Evolutionary conservation across 2,888 invertebrate genomes (phyloP), one percentile per base, ranked within the genome.

Genomic region (Trichogramma dendrolimi): DNA sequence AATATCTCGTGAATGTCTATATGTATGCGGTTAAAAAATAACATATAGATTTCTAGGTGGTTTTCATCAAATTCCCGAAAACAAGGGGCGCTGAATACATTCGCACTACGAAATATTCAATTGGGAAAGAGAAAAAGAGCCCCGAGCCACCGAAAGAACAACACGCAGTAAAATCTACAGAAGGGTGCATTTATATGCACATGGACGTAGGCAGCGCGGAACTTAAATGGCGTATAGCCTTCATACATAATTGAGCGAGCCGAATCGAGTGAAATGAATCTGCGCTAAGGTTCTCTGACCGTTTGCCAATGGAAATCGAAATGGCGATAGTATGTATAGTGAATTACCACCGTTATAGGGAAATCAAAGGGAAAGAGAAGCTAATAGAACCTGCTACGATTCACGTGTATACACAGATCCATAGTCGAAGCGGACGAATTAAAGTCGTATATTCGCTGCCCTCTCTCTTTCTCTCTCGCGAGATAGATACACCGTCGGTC

Each of bases 301-400:
- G 65, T 69, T 67, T 63, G 70, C 27, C 27, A 27, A 27, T 27
- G 69, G 69, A 70, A 71, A 71, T 70, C 69, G 69, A 68, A 68
- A 63, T 63, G 57, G 64, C 58, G 59, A 27, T 43, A 39, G 46
- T 43, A 6, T 14, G 14, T 27, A 41, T 14, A 41, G 5, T 39
- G 11, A 40, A 8, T 55, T 8, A 39, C 38, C n/a, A 44, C 14
- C 41, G 27, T 38, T 44, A 4, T 46, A 39, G 10, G 38, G 46
- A 39, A 46, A 10, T 47, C 7, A 46, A 6, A 11, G 46, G 47
- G 40, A 38, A 39, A 57, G 10, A 53, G 52, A 47, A 62, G 68
- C 69, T 69, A 69, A 67, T 68, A 61, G 60, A 41, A 39, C 58
- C 66, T 51, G 54, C 65, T 57, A 67, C 65, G 27, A 27, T 27